These are phyloP conservation scores for Laspeyria flexula DNA, from an alignment of 2,888 invertebrate species.

Conservation along the genomic window DNA sequence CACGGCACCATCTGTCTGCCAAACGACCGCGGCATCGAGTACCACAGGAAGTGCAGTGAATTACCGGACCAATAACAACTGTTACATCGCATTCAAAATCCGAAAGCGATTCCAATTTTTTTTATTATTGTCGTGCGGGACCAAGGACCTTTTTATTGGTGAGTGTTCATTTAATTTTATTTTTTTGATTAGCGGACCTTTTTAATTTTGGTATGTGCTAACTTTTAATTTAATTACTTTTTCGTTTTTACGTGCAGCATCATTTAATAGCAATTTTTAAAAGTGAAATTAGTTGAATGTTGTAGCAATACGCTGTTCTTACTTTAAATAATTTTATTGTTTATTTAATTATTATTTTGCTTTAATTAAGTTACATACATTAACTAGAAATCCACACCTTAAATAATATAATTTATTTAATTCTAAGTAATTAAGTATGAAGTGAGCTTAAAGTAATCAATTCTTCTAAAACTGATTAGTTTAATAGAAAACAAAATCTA, in stretches of 20 bases:
- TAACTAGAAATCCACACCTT: no score
- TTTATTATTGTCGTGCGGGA: constrained; percentile 31
- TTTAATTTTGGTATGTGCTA: neutral
- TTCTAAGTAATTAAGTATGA: no score
- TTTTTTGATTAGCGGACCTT: constrained; percentile 1
- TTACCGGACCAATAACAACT: constrained; percentile 54
- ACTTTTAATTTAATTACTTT: neutral
- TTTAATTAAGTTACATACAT: no score
- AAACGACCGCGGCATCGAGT: constrained; percentile 32
- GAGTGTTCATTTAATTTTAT: constrained; percentile 12
- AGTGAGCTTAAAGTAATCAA: no score
- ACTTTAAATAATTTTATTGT: no score
- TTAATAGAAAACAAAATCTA: no score
- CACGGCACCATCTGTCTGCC: constrained; percentile 54
- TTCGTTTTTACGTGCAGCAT: constrained; percentile 2
- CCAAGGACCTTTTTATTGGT: constrained; percentile 40
- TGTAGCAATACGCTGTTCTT: no score
- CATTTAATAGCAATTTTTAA: no score
- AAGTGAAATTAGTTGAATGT: no score
- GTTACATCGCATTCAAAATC: constrained; percentile 53
- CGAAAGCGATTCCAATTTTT: constrained; percentile 51
- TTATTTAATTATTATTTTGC: no score
- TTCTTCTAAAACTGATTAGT: no score
- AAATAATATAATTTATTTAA: no score
- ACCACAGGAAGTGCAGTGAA: constrained; percentile 78